Percentiles rank a stretch among this genome's conserved stretches.
phyloP scores from a whole-genome alignment of 2,113 vertebrate species.

The Menura novaehollandiae region DNA sequence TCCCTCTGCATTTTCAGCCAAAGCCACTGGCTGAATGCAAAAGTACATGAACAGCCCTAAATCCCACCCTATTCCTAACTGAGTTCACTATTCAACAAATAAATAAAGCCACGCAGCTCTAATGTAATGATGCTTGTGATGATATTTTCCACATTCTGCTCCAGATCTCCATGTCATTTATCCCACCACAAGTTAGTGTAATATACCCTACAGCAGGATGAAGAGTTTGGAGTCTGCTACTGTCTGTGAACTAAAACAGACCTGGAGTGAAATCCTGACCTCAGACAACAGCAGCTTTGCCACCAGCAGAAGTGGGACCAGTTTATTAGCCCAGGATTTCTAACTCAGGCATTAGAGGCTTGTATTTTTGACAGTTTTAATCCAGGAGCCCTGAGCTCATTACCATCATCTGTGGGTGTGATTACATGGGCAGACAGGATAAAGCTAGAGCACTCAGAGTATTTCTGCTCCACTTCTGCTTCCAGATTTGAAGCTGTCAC shows the following conservation, averaged over 20 bases:
- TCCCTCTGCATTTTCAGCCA: conserved; percentile 16
- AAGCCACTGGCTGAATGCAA: not conserved
- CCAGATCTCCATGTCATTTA: conserved; percentile 10
- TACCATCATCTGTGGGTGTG: not conserved
- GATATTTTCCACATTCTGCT: conserved; percentile 48
- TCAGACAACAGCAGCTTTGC: conserved; percentile 41
- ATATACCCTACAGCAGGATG: not conserved
- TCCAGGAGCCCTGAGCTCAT: not conserved
- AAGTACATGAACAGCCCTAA: not conserved
- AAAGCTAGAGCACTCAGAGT: not conserved
- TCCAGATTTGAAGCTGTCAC: not conserved
- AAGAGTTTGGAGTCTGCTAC: conserved; percentile 15
- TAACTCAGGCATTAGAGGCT: conserved; percentile 16
- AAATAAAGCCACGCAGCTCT: conserved; percentile 21
- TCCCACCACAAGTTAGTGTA: conserved; percentile 1
- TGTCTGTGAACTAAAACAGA: conserved; percentile 31
- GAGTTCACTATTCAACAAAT: conserved; percentile 22
- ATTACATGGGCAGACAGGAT: not conserved
- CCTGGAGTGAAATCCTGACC: conserved; percentile 23
- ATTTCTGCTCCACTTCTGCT: conserved; percentile 11
- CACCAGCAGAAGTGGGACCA: not conserved
- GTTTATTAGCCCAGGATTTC: conserved; percentile 4
- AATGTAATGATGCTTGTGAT: conserved; percentile 20
- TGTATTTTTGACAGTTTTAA: conserved; percentile 33
- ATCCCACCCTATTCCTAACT: conserved; percentile 35